Evolutionary conservation across 1,140 invertebrate species (phyloP).

Genomic region (Drosophila tristis): DNA sequence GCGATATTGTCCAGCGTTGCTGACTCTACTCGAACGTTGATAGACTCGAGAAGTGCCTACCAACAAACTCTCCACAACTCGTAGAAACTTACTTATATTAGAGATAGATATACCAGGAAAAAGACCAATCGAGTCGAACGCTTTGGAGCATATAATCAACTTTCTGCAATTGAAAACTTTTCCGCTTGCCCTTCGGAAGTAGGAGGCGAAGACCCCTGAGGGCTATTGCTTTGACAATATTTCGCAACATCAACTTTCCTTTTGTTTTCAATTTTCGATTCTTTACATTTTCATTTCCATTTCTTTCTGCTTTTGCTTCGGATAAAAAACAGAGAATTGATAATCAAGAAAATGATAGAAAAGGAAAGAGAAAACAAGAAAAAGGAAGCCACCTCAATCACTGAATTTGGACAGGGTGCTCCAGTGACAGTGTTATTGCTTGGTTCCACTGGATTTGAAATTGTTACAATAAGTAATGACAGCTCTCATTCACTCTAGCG

Average conservation of each 20-base stretch:
- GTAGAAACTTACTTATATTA: conserved; percentile 32
- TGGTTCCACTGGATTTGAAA: no score
- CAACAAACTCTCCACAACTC: conserved; percentile 10
- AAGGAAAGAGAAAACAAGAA: conserved; percentile 14
- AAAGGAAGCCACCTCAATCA: conserved; percentile 2
- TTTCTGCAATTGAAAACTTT: conserved; percentile 62
- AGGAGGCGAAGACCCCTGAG: conserved; percentile 26
- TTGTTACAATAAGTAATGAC: no score
- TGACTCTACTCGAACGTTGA: conserved; percentile 10
- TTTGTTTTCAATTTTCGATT: conserved; percentile 33
- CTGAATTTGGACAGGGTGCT: conserved; percentile 25
- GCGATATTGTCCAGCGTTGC: background rate
- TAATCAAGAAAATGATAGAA: conserved; percentile 48
- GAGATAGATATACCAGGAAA: conserved; percentile 45
- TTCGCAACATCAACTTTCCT: conserved; percentile 51
- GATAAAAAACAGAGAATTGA: conserved; percentile 38
- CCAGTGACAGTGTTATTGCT: background rate
- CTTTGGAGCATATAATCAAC: conserved; percentile 62
- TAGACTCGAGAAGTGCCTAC: conserved; percentile 13
- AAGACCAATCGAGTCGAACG: conserved; percentile 58
- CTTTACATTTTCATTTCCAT: background rate
- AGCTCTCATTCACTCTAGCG: no score
- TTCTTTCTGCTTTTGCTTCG: conserved; percentile 6
- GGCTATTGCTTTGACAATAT: conserved; percentile 62
- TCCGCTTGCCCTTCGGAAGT: conserved; percentile 1